Conservation (phyloP, 2,797 vertebrate species). For the Iguana delicatissima region DNA sequence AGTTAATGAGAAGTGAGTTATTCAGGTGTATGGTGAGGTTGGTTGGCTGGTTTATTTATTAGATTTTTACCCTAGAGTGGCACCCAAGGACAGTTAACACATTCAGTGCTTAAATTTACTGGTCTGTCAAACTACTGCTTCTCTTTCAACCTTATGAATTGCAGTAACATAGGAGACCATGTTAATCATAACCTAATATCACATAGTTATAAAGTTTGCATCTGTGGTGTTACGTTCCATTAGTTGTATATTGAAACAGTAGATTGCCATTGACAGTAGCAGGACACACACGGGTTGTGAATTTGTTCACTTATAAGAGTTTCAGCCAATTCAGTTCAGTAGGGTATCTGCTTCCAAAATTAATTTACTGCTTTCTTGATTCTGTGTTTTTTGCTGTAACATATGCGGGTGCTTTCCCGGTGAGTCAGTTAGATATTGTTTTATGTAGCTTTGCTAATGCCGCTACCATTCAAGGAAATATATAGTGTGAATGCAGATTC, state of each 20-base stretch:
- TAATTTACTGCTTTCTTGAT: background rate
- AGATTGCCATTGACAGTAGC: background rate
- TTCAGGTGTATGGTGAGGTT: background rate
- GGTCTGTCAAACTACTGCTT: background rate
- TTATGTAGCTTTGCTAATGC: background rate
- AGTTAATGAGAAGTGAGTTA: background rate
- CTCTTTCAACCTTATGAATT: background rate
- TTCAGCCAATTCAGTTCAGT: background rate
- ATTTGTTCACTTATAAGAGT: background rate
- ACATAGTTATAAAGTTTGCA: background rate
- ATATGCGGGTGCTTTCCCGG: background rate
- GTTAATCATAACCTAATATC: background rate
- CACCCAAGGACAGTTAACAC: background rate
- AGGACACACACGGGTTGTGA: background rate
- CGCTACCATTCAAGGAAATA: background rate
- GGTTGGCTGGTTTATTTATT: background rate
- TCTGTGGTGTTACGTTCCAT: background rate
- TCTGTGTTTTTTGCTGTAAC: background rate
- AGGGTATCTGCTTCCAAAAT: background rate
- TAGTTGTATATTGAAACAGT: background rate
- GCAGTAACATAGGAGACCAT: background rate
- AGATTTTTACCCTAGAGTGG: background rate
- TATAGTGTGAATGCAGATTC: background rate
- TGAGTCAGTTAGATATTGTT: conserved; percentile 2
- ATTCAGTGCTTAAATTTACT: background rate